Conservation (phyloP, 2,113 vertebrate species). For the Cyprinodon variegatus region DNA sequence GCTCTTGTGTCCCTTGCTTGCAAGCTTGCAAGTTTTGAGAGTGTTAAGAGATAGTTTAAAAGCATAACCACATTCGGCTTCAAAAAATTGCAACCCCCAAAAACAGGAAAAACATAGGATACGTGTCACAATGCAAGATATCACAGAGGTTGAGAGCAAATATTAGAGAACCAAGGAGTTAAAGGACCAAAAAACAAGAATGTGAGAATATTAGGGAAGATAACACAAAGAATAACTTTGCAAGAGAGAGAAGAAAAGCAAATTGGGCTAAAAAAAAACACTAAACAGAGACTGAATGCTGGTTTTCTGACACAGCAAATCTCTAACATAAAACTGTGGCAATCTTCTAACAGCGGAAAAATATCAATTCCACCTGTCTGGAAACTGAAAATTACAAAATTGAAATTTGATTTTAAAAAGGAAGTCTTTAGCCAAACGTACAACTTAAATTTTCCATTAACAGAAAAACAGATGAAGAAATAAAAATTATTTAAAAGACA, state of each 20-base stretch:
- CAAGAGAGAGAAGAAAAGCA: not conserved
- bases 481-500: not conserved
- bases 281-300: too few species aligned
- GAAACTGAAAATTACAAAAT: not conserved
- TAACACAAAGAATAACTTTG: constrained; percentile 7
- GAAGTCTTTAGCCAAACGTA: not conserved
- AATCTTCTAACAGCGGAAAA: not conserved
- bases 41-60: not conserved
- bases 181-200: not conserved
- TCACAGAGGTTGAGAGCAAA: not conserved
- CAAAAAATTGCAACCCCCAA: not conserved
- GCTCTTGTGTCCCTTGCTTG: not conserved
- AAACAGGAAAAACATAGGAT: not conserved
- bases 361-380: not conserved
- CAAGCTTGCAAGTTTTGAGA: not conserved
- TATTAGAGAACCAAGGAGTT: not conserved
- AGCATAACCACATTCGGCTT: constrained; percentile 6
- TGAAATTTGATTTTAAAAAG: not conserved
- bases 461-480: not conserved
- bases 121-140: not conserved
- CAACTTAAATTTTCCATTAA: not conserved
- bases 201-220: constrained; percentile 12
- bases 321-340: not conserved
- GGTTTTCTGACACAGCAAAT: not conserved
- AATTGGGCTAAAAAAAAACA: too few species aligned